Conservation (phyloP, 2,888 invertebrate genomes). For the Corythucha ciliata region DNA sequence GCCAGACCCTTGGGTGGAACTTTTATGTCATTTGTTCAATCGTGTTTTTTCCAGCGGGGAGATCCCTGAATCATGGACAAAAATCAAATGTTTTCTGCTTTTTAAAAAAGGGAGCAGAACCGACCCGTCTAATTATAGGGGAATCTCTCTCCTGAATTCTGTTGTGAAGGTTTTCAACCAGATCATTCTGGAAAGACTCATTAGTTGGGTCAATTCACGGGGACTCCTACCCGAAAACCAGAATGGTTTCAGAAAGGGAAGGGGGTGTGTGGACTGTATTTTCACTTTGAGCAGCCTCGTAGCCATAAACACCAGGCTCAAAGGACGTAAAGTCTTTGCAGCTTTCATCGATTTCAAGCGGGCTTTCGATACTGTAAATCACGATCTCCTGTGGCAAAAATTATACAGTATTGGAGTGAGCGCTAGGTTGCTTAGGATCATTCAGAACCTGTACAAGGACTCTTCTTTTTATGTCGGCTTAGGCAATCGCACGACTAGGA, state of each 20-base stretch:
- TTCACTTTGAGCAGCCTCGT: neutral
- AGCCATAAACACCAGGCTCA: neutral
- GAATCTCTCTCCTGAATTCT: conserved; percentile 1
- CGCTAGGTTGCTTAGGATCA: neutral
- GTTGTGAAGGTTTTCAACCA: neutral
- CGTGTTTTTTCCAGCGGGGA: neutral
- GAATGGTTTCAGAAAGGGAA: conserved; percentile 1
- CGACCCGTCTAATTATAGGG: conserved; percentile 2
- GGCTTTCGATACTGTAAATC: neutral
- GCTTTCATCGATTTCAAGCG: conserved; percentile 7
- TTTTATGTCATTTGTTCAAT: too few species aligned
- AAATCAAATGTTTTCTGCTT: neutral
- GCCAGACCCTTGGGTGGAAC: neutral
- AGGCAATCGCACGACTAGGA: neutral
- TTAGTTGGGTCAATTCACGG: neutral
- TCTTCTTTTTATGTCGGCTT: neutral
- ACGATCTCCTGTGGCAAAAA: neutral
- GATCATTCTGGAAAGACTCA: neutral
- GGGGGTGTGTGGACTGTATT: conserved; percentile 3
- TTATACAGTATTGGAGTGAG: neutral
- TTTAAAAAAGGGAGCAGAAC: neutral
- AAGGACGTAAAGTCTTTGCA: neutral
- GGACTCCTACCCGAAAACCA: conserved; percentile 2
- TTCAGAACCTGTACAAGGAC: neutral
- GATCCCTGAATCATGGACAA: neutral